Base-by-base conservation (phyloP, 1,140 invertebrate genomes). In the Nephotettix cincticeps region DNA sequence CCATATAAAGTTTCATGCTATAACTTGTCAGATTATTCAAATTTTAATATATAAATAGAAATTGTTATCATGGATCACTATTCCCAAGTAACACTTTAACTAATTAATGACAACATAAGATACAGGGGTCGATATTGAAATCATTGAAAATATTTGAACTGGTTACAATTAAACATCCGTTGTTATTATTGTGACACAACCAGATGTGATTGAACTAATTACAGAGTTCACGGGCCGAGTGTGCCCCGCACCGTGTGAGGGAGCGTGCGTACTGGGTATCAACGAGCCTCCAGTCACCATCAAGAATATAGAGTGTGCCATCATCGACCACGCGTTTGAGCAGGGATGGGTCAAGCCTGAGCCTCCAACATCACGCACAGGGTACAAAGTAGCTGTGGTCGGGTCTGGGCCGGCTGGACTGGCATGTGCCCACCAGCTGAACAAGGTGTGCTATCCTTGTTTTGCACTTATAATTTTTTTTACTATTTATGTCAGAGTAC, bases 161-260 rank as follows among this genome's bases (percentile, higher is more conserved):
- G n/a, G n/a, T n/a, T n/a, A n/a, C n/a, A n/a, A n/a, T n/a, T n/a
- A n/a, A n/a, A n/a, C n/a, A n/a, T n/a, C n/a, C n/a, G n/a, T n/a
- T n/a, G n/a, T n/a, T 43, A 43, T 9, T 43, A 43, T 0, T 23
- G n/a, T 30, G 14, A n/a, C 14, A 30, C 30, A 11, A 2, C n/a
- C n/a, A 43, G 9, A n/a, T 43, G 9, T 43, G 40, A 43, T 43
- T 43, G 40, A 23, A 51, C 25, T 36, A 36, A 6, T 36, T 67
- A 1, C 80, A 87, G 98, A 99, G 83, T 99, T 99, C 79, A 99
- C 97, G 61, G 98, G 98, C 1, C 85, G 98, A 77, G 97, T 99
- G 11, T 99, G 98, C 80, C 98, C 98, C 13, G 97, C 98, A 17
- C 98, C 98, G 1, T 99, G 98, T 84, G 98, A 99, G 86, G 97